Percentiles rank a stretch among this genome's conserved stretches.
Conservation (phyloP, 2,113 vertebrate species). For the Donacobius atricapilla region DNA sequence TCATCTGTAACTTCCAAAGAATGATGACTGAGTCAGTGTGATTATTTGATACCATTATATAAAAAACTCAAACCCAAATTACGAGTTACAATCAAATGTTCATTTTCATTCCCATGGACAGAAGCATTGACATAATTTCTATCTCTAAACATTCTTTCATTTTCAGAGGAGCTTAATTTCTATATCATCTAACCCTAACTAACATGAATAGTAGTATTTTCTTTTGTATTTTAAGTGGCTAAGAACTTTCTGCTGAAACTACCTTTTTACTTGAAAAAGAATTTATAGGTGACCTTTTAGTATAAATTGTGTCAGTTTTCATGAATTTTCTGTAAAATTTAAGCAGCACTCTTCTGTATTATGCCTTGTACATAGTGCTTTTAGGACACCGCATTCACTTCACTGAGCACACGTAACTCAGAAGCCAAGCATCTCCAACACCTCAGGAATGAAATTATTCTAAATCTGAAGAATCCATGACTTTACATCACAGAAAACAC, state of each 20-base stretch:
- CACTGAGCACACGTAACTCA: neutral
- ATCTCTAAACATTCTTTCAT: neutral
- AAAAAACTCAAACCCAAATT: neutral
- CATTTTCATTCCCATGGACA: neutral
- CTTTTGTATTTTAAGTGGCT: neutral
- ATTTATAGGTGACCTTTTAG: neutral
- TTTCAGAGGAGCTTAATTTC: neutral
- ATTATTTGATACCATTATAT: neutral
- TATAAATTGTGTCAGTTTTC: neutral
- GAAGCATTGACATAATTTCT: neutral
- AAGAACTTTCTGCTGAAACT: neutral
- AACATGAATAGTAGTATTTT: neutral
- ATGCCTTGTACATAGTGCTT: neutral
- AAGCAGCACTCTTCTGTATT: neutral
- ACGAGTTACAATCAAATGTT: neutral
- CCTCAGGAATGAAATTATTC: neutral
- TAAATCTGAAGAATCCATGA: neutral
- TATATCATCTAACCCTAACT: neutral
- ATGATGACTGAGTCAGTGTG: neutral
- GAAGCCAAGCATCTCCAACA: neutral
- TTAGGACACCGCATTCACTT: neutral
- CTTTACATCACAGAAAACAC: neutral
- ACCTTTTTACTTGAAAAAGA: neutral
- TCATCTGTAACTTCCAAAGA: slow-evolving; percentile 39
- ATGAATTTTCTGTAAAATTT: neutral